These are phyloP conservation scores for Dicycla oo DNA, from an alignment of 2,888 invertebrate genomes.

Conservation along the genomic window DNA sequence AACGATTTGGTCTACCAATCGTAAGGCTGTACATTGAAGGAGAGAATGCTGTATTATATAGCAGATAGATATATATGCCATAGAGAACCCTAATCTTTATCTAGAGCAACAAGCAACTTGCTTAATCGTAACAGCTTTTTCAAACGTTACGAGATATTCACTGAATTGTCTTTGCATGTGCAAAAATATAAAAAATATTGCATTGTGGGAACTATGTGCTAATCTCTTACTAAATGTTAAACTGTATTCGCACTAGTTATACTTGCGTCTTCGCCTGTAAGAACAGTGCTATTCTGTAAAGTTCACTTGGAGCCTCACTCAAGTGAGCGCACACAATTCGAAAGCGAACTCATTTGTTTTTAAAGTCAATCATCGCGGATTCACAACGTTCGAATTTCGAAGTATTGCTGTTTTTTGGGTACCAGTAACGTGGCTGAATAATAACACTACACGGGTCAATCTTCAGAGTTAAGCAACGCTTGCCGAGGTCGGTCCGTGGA, in stretches of 20 bases:
- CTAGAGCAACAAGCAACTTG: constrained; percentile 23
- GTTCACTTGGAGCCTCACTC: not conserved
- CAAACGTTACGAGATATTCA: constrained; percentile 28
- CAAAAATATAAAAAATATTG: constrained; percentile 44
- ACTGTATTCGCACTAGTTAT: not conserved
- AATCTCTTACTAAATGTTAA: constrained; percentile 46
- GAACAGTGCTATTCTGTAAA: not conserved
- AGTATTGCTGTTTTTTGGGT: not conserved
- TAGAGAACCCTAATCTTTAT: constrained; percentile 26
- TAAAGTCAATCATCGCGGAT: not conserved
- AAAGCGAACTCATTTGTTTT: constrained; percentile 23
- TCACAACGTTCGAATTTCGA: not conserved
- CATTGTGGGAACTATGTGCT: constrained; percentile 46
- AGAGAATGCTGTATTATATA: too few relatives aligned
- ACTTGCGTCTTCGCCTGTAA: not conserved
- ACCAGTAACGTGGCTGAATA: too few relatives aligned
- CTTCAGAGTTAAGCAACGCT: too few relatives aligned
- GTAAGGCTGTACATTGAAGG: too few relatives aligned
- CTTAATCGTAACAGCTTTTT: constrained; percentile 39
- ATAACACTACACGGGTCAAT: too few relatives aligned
- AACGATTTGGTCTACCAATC: too few relatives aligned
- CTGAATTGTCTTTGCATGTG: constrained; percentile 57
- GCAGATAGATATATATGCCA: too few relatives aligned
- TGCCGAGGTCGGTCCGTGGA: too few relatives aligned
- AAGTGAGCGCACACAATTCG: constrained; percentile 1